These are phyloP conservation scores for Pedetes capensis DNA, from an alignment of 2,113 vertebrate genomes.

Conservation along the genomic window DNA sequence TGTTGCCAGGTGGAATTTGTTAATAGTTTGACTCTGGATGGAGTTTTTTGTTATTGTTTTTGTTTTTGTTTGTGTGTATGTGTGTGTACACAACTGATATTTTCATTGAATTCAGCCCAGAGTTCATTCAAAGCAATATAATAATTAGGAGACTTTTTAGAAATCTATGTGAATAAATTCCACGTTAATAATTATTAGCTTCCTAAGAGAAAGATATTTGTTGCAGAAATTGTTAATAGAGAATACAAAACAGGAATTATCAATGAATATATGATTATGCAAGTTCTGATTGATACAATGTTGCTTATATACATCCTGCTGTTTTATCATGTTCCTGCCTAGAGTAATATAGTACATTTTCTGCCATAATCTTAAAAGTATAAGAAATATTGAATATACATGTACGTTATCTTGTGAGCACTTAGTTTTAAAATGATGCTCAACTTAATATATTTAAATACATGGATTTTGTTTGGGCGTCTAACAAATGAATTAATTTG, in stretches of 20 bases:
- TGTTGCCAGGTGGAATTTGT: neutral
- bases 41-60: neutral
- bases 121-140: constrained; percentile 17
- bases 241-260: neutral
- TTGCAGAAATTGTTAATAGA: constrained; percentile 14
- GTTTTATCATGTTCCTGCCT: neutral
- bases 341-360: neutral
- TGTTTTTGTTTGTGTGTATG: neutral
- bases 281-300: neutral
- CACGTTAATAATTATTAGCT: neutral
- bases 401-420: neutral
- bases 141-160: constrained; percentile 31
- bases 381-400: neutral
- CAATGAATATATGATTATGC: neutral
- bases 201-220: constrained; percentile 17
- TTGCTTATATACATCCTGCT: neutral
- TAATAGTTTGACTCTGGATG: constrained; percentile 28
- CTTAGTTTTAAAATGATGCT: constrained; percentile 43
- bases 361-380: neutral
- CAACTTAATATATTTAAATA: constrained; percentile 24
- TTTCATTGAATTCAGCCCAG: constrained; percentile 5
- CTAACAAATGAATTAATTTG: constrained; percentile 14
- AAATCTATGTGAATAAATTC: constrained; percentile 44
- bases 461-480: neutral
- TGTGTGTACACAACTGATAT: neutral